Percentiles rank a stretch among this genome's conserved stretches.
These are phyloP conservation scores for Apis laboriosa DNA, from an alignment of 1,140 invertebrate species.

Conservation along the genomic window DNA sequence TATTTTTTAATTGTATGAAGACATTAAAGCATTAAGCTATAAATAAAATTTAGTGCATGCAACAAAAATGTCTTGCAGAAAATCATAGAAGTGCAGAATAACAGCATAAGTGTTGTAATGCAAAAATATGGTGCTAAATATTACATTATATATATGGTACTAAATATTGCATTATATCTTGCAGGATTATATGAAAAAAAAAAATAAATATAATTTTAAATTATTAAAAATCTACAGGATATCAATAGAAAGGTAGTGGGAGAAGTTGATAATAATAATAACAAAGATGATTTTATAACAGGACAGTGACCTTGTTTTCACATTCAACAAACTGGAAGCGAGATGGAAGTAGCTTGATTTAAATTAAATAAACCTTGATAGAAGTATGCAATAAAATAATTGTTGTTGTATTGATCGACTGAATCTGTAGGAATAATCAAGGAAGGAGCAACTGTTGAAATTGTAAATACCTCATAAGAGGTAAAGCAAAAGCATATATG, in stretches of 20 bases:
- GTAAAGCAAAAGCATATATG: slow-evolving; percentile 72
- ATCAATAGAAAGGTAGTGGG: slow-evolving; percentile 45
- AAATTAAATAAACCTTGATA: slow-evolving; percentile 68
- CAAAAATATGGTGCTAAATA: slow-evolving; percentile 31
- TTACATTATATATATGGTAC: slow-evolving; percentile 31
- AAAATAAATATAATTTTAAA: slow-evolving; percentile 45
- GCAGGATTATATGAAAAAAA: slow-evolving; percentile 22
- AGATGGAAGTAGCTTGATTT: slow-evolving; percentile 75
- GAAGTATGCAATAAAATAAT: slow-evolving; percentile 62
- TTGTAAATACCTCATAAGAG: slow-evolving; percentile 64
- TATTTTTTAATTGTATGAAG: slow-evolving; percentile 19
- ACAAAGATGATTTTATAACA: slow-evolving; percentile 56
- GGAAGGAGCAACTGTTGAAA: slow-evolving; percentile 63
- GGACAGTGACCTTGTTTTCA: slow-evolving; percentile 75
- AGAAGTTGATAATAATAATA: slow-evolving; percentile 33
- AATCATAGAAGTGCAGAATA: slow-evolving; percentile 57
- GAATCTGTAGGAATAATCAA: slow-evolving; percentile 57
- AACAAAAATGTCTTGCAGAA: slow-evolving; percentile 54
- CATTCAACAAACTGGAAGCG: slow-evolving; percentile 78
- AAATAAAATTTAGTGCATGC: slow-evolving; percentile 66
- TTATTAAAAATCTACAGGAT: slow-evolving; percentile 55
- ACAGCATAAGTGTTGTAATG: slow-evolving; percentile 38
- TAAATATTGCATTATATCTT: slow-evolving; percentile 21
- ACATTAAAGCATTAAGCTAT: slow-evolving; percentile 58
- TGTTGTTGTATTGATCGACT: slow-evolving; percentile 45